phyloP scores from a whole-genome alignment of 2,113 vertebrate species.

The Isurus oxyrinchus region DNA sequence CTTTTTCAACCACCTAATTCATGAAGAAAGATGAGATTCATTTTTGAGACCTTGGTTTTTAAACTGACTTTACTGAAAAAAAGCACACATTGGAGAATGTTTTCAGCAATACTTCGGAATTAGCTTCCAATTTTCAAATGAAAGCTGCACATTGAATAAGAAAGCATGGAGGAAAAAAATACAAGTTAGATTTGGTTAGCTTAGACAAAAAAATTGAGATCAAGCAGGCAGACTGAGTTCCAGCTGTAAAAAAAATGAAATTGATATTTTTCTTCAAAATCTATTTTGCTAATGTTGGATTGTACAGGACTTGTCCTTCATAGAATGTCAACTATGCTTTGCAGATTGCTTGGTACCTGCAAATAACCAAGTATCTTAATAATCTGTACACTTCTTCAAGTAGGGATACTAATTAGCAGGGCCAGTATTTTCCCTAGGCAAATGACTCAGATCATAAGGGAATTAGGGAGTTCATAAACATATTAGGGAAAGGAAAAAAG shows the following conservation, averaged over 20 bases:
- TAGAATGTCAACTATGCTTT: neutral
- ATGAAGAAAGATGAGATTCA: neutral
- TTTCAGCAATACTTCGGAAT: neutral
- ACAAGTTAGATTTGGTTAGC: neutral
- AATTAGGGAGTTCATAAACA: too few species aligned
- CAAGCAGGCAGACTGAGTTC: neutral
- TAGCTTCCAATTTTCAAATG: neutral
- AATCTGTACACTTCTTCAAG: neutral
- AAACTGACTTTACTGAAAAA: neutral
- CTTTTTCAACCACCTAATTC: neutral
- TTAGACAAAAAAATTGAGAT: neutral
- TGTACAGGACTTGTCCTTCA: neutral
- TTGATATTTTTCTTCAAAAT: neutral
- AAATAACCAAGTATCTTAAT: neutral
- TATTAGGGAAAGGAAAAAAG: too few species aligned
- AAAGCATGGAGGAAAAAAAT: neutral
- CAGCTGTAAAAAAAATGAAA: neutral
- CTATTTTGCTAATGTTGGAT: neutral
- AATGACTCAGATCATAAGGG: neutral
- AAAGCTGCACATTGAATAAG: neutral
- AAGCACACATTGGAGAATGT: neutral
- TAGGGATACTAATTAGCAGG: neutral
- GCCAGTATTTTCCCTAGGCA: neutral
- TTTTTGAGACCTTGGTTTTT: neutral
- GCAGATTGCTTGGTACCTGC: neutral